phyloP scores from a whole-genome alignment of 1,140 invertebrate genomes.

The Drosophila parabipectinata region DNA sequence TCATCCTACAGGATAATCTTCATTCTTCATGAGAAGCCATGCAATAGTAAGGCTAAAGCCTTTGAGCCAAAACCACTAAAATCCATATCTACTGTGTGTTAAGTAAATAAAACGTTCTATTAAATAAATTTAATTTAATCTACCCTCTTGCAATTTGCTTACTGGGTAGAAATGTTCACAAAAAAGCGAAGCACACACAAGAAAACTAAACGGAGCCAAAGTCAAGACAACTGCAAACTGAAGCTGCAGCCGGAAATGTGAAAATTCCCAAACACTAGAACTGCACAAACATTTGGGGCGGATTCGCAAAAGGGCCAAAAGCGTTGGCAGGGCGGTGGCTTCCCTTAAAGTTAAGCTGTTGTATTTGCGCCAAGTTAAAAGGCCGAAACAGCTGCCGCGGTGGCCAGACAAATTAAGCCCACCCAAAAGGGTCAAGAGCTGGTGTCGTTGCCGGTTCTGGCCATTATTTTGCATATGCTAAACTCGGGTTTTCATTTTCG shows the following conservation, averaged over 20 bases:
- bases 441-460: slow-evolving; percentile 9
- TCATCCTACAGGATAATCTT: too few relatives aligned
- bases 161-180: background rate
- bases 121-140: background rate
- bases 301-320: slow-evolving; percentile 4
- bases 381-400: slow-evolving; percentile 30
- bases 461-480: slow-evolving; percentile 62
- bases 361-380: slow-evolving; percentile 41
- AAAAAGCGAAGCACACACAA: slow-evolving; percentile 4
- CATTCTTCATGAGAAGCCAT: too few relatives aligned
- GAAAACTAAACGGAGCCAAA: slow-evolving; percentile 23
- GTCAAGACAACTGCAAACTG: slow-evolving; percentile 38
- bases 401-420: slow-evolving; percentile 59
- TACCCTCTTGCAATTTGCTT: background rate
- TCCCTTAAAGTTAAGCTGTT: slow-evolving; percentile 34
- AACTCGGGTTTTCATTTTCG: slow-evolving; percentile 29
- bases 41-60: too few relatives aligned
- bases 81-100: background rate
- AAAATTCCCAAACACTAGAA: slow-evolving; percentile 11
- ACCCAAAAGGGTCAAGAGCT: slow-evolving; percentile 47
- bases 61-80: too few relatives aligned
- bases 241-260: slow-evolving; percentile 15
- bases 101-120: background rate
- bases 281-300: slow-evolving; percentile 18
- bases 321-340: slow-evolving; percentile 2